Conservation (phyloP, 2,888 invertebrate genomes). For the Amphiduros pacificus region DNA sequence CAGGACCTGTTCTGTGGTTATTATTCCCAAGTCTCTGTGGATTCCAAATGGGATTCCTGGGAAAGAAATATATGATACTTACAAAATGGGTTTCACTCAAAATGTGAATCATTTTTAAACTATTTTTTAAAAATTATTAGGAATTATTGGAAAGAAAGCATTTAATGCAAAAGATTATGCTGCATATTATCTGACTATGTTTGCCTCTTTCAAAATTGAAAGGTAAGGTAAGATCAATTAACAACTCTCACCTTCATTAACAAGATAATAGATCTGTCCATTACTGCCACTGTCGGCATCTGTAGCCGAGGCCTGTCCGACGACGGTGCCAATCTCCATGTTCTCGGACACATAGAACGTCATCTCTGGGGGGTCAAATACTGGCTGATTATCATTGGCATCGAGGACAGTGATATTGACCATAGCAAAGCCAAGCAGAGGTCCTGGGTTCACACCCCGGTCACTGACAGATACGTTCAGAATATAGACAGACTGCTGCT, state of each 20-base stretch:
- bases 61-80: not conserved
- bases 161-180: too few species aligned
- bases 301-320: slow-evolving; percentile 24
- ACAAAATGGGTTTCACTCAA: too few species aligned
- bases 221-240: too few species aligned
- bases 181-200: too few species aligned
- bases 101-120: too few species aligned
- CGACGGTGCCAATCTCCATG: not conserved
- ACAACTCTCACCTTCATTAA: too few species aligned
- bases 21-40: slow-evolving; percentile 2
- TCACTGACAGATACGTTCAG: slow-evolving; percentile 33
- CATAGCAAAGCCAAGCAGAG: slow-evolving; percentile 14
- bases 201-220: too few species aligned
- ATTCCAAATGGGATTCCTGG: slow-evolving; percentile 20
- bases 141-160: too few species aligned
- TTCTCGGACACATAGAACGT: slow-evolving; percentile 11
- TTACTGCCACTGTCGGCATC: slow-evolving; percentile 13
- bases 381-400: slow-evolving; percentile 20
- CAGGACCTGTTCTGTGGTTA: not conserved
- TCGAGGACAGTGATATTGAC: slow-evolving; percentile 26
- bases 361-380: slow-evolving; percentile 7
- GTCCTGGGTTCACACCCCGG: slow-evolving; percentile 15
- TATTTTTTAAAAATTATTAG: too few species aligned
- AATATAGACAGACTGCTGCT: slow-evolving; percentile 21
- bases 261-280: slow-evolving; percentile 3